Base-by-base conservation (phyloP, 2,113 vertebrate species). In the Cavia aperea region DNA sequence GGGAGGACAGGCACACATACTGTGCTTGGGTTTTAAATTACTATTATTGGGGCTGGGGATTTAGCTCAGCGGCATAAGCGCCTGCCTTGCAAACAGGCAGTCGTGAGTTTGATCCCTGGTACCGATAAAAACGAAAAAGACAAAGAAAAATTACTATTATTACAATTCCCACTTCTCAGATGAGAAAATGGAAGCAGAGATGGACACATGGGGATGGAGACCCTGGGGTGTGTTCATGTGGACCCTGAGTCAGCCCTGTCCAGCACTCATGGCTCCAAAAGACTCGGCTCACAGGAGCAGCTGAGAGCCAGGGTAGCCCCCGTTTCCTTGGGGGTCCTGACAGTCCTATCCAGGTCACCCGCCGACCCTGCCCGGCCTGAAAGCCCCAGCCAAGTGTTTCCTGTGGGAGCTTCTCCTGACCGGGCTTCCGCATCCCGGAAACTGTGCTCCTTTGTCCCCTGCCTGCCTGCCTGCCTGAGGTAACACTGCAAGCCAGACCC, bases 361-460 rank as follows among this genome's bases (percentile, higher is more conserved):
- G 83, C 13, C 46, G 68, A n/a, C 43, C 62, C 81, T 16, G 51
- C 56, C 77, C n/a, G n/a, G 81, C 86, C 58, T 88, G 83, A 4
- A 65, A 79, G 39, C 39, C 79, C 92, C 89, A 93, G 93, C 92
- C 21, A 33, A 95, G 94, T 89, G 92, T 88, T 96, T 97, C 96
- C 96, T 96, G 95, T 88, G 95, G 72, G 46, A 84, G 84, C 15
- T 60, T 78, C 93, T 94, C 91, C 94, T n/a, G 11, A 91, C 90
- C 36, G 12, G 5, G 23, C 81, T 96, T 96, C 96, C 94, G 90
- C 23, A 91, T 90, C 70, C 96, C 93, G 96, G 96, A 97, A 97
- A 94, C 95, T 93, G 96, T 87, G 23, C 66, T 88, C 94, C 95
- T 95, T 96, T 96, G 96, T 97, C 96, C 92, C 77, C 23, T 83